Percentiles rank a stretch among this genome's conserved stretches.
These are phyloP conservation scores for Archilochus colubris DNA, from an alignment of 2,113 vertebrate species.

Conservation along the genomic window DNA sequence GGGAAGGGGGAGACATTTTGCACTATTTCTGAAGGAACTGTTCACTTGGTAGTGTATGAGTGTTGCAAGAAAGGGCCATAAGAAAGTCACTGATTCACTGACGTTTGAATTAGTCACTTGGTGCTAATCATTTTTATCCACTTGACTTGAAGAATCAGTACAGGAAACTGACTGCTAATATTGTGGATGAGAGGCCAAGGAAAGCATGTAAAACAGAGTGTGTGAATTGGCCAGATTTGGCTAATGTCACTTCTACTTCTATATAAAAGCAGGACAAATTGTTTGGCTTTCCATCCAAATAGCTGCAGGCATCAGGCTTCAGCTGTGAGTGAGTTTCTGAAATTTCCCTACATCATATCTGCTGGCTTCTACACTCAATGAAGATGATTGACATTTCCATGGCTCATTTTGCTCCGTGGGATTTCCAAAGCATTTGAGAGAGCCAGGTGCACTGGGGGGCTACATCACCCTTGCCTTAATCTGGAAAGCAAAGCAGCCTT, in stretches of 20 bases:
- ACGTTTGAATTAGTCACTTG: neutral
- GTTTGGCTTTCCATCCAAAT: neutral
- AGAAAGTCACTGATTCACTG: neutral
- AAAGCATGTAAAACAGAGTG: neutral
- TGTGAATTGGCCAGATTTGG: neutral
- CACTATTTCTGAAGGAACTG: neutral
- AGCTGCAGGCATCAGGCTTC: neutral
- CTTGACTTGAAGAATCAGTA: neutral
- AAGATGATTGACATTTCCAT: neutral
- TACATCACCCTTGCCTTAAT: neutral
- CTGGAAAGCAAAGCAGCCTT: neutral
- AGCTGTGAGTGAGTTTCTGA: neutral
- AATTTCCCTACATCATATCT: neutral
- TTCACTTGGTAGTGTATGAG: rapidly evolving
- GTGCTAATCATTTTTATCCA: neutral
- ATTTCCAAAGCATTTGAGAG: neutral
- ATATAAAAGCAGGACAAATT: neutral
- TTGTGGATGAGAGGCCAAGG: neutral
- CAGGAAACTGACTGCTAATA: neutral
- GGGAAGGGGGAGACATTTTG: neutral
- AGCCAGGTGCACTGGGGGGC: neutral
- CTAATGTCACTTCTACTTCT: neutral
- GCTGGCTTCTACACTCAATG: neutral
- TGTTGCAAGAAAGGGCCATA: neutral
- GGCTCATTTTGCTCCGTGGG: neutral